These are phyloP conservation scores for Symphodus melops DNA, from an alignment of 2,113 vertebrate genomes.

Conservation along the genomic window DNA sequence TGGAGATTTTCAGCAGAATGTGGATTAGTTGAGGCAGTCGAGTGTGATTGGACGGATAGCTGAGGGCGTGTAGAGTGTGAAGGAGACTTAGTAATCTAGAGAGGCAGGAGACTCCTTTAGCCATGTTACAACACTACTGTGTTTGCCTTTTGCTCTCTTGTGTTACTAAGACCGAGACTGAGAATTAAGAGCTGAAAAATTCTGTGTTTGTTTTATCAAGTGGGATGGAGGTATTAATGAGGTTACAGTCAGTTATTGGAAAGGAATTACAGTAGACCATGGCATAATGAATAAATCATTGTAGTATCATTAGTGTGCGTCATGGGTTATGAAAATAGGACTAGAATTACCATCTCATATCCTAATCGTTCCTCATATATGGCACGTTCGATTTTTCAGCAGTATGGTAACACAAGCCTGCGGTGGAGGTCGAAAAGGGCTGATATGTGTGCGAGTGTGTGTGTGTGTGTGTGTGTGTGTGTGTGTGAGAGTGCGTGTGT, in stretches of 20 bases:
- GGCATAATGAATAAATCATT: conserved; percentile 60
- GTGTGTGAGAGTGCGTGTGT: conserved; percentile 8
- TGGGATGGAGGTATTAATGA: conserved; percentile 8
- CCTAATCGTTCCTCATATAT: conserved; percentile 54
- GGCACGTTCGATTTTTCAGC: conserved; percentile 63
- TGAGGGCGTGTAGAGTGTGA: conserved; percentile 47
- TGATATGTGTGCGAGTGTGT: conserved; percentile 23
- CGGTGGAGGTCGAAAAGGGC: conserved; percentile 37
- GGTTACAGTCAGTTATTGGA: conserved; percentile 31
- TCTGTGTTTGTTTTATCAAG: conserved; percentile 34
- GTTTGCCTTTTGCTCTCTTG: conserved; percentile 10
- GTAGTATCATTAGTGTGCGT: conserved; percentile 50
- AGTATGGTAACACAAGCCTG: conserved; percentile 63
- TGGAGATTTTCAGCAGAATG: conserved; percentile 59
- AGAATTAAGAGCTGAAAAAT: conserved; percentile 20
- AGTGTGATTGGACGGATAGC: conserved; percentile 28
- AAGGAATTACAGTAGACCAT: conserved; percentile 27
- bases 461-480: conserved; percentile 24
- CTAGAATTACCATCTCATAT: conserved; percentile 62
- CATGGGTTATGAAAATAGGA: conserved; percentile 56
- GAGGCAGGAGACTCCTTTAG: conserved; percentile 1
- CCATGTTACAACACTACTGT: not conserved
- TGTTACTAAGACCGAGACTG: conserved; percentile 32
- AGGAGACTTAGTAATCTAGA: conserved; percentile 13
- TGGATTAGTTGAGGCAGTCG: conserved; percentile 53